Evolutionary conservation across 2,113 vertebrate genomes (phyloP), one percentile per base, ranked within the genome.

Genomic region (Urocynchramus pylzowi): DNA sequence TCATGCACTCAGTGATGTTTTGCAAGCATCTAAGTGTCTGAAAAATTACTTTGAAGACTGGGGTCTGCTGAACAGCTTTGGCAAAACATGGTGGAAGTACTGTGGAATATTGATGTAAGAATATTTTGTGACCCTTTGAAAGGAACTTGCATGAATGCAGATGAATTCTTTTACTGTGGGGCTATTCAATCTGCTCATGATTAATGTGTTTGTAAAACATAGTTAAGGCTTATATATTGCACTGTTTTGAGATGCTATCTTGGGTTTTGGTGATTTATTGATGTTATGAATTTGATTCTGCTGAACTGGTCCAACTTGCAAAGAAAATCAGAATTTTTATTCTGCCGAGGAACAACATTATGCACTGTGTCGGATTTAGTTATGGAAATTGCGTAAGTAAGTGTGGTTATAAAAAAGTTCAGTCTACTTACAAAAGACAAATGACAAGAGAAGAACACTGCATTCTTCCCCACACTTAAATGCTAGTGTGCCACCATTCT

Each of bases 191-290:
- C 63, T 84, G 39, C 70, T 94, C 4, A 7, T 83, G 82, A 95
- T 95, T 79, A 88, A 87, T 86, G 45, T 83, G 63, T 94, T 95
- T 93, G 90, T 91, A 96, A 96, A 91, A 87, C 42, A 49, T 39
- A 69, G 27, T 45, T 91, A 79, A 85, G 57, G 31, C 54, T 78
- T 95, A 84, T 50, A 30, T 82, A 73, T 93, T 79, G 33, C 50
- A 70, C 59, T 84, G 22, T 83, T 97, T 89, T 65, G 70, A 87
- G 93, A 93, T 91, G 45, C n/a, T 94, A 23, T 94, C 78, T 87
- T 90, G 42, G 39, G 24, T 85, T 96, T 83, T 74, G 71, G 35
- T 85, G 84, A 85, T 96, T 87, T 96, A 85, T 91, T 93, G 39
- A 70, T 33, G 39, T 84, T 81, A 67, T 59, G 67, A 89, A 93